Evolutionary conservation across 2,797 vertebrate genomes (phyloP).

Genomic region (Sus cebifrons): DNA sequence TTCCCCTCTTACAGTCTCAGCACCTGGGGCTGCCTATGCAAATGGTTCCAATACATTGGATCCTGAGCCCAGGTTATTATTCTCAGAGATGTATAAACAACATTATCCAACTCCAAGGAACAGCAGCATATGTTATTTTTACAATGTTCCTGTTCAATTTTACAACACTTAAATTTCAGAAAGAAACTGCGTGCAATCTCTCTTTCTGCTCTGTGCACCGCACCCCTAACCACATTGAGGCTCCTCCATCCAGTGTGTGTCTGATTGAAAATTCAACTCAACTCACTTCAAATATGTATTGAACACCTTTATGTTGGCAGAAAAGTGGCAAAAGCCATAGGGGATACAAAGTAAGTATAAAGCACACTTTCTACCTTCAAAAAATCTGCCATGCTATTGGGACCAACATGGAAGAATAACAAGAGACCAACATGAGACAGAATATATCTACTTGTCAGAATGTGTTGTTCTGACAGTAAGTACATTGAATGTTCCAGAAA

Average conservation of each 20-base stretch:
- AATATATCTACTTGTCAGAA: constrained; percentile 78
- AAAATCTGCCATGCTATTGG: constrained; percentile 54
- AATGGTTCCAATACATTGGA: neutral
- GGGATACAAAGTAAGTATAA: constrained; percentile 81
- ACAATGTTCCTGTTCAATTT: constrained; percentile 52
- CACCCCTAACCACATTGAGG: neutral
- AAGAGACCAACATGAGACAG: constrained; percentile 73
- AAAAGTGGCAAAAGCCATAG: constrained; percentile 78
- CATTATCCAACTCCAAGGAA: constrained; percentile 11
- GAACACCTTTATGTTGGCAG: constrained; percentile 79
- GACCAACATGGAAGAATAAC: constrained; percentile 60
- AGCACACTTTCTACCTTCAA: constrained; percentile 68
- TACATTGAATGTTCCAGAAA: constrained; percentile 23
- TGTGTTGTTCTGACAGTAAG: constrained; percentile 73
- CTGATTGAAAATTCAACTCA: constrained; percentile 83
- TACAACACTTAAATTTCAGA: constrained; percentile 60
- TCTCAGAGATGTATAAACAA: constrained; percentile 24
- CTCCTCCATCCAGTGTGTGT: neutral
- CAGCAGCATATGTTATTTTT: neutral
- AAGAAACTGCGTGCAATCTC: neutral
- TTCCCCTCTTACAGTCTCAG: neutral
- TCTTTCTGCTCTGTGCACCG: neutral
- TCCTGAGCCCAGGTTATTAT: constrained; percentile 24
- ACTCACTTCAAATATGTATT: constrained; percentile 79
- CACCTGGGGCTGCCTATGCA: rapidly evolving